Evolutionary conservation across 2,888 invertebrate genomes (phyloP).

Genomic region (Watsonalla cultraria): DNA sequence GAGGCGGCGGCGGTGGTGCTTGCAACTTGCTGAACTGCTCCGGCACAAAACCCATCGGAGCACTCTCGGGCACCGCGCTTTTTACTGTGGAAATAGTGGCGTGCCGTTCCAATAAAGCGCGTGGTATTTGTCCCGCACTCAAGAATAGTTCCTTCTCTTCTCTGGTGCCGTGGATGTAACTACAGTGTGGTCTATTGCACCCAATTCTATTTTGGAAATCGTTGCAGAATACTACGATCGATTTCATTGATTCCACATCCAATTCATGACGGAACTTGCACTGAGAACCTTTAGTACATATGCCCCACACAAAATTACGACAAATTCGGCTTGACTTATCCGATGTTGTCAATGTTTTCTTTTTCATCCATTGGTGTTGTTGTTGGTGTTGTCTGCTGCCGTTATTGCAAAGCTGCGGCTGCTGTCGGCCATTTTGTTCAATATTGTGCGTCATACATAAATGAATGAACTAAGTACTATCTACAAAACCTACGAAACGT

Average conservation of each 20-base stretch:
- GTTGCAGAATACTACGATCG: slow-evolving; percentile 58
- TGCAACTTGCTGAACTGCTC: background rate
- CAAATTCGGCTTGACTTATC: slow-evolving; percentile 34
- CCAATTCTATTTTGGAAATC: slow-evolving; percentile 59
- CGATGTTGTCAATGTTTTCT: slow-evolving; percentile 19
- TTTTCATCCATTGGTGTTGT: slow-evolving; percentile 10
- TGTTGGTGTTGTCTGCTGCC: background rate
- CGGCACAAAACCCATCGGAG: background rate
- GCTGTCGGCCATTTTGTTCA: slow-evolving; percentile 55
- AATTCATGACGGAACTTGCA: slow-evolving; percentile 56
- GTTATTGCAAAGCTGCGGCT: slow-evolving; percentile 23
- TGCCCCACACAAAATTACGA: slow-evolving; percentile 60
- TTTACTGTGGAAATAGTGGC: slow-evolving; percentile 31
- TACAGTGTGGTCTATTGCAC: slow-evolving; percentile 51
- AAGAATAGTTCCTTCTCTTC: slow-evolving; percentile 55
- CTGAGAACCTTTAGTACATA: slow-evolving; percentile 45
- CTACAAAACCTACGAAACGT: no score
- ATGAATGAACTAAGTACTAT: no score
- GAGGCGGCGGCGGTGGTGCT: slow-evolving; percentile 35
- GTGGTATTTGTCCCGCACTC: slow-evolving; percentile 45
- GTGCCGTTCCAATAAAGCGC: slow-evolving; percentile 50
- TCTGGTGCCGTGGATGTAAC: slow-evolving; percentile 51
- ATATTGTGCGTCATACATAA: slow-evolving; percentile 31
- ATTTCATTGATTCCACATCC: slow-evolving; percentile 53
- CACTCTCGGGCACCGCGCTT: slow-evolving; percentile 3